A percentile compares a stretch with the other conserved stretches of the same genome.
phyloP scores from a whole-genome alignment of 2,888 invertebrate genomes.

The Choristoneura rosaceana region DNA sequence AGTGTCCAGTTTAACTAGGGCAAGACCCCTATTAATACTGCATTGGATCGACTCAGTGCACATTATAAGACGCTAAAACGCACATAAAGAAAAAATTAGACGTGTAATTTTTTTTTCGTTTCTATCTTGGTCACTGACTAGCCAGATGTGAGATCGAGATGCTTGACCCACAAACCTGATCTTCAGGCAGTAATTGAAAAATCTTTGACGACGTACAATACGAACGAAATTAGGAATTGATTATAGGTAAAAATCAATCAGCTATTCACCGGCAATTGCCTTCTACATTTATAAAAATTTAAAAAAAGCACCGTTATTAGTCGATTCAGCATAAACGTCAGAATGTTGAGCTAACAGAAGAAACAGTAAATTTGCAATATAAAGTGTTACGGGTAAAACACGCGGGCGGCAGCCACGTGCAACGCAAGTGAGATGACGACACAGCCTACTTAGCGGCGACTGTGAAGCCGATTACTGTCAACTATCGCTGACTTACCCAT shows the following conservation, averaged over 20 bases:
- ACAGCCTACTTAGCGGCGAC: slow-evolving; percentile 66
- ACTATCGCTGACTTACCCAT: slow-evolving; percentile 69
- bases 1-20: slow-evolving; percentile 35
- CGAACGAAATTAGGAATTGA: neutral
- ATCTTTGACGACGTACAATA: slow-evolving; percentile 9
- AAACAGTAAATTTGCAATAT: slow-evolving; percentile 38
- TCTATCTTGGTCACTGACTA: slow-evolving; percentile 41
- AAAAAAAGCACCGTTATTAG: neutral
- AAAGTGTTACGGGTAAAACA: slow-evolving; percentile 53
- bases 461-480: slow-evolving; percentile 54
- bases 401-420: slow-evolving; percentile 59
- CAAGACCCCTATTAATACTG: slow-evolving; percentile 28
- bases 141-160: slow-evolving; percentile 51
- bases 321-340: slow-evolving; percentile 7
- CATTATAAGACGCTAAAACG: slow-evolving; percentile 4
- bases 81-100: neutral
- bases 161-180: slow-evolving; percentile 60
- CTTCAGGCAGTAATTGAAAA: slow-evolving; percentile 19
- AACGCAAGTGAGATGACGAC: slow-evolving; percentile 58
- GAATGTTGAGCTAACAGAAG: slow-evolving; percentile 49
- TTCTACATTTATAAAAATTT: no score
- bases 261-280: neutral
- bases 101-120: slow-evolving; percentile 4
- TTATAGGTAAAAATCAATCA: neutral
- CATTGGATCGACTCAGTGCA: slow-evolving; percentile 13